Evolutionary conservation across 2,797 vertebrate genomes (phyloP).

Genomic region (Coluber constrictor): DNA sequence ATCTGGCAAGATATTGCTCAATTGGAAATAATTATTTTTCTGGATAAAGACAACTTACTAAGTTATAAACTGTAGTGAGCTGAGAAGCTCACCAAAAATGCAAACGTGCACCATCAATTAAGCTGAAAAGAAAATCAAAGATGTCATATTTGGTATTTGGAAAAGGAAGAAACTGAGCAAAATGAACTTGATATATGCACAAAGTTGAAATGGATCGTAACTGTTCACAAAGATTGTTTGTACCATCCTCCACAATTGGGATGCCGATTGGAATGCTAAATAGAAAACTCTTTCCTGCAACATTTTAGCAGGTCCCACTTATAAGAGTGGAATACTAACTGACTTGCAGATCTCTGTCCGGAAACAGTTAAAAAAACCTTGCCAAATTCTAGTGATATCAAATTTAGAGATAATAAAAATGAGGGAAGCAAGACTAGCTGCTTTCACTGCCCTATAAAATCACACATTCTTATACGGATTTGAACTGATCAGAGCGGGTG

Average conservation of each 20-base stretch:
- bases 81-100: background rate
- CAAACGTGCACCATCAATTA: background rate
- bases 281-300: background rate
- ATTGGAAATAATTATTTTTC: conserved; percentile 37
- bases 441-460: background rate
- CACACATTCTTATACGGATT: background rate
- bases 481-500: background rate
- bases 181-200: background rate
- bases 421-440: background rate
- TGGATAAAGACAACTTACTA: conserved; percentile 32
- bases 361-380: background rate
- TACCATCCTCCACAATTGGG: background rate
- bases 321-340: background rate
- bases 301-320: background rate
- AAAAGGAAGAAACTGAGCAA: background rate
- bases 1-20: conserved; percentile 32
- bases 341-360: background rate
- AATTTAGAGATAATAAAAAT: background rate
- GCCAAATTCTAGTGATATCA: background rate
- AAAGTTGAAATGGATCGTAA: background rate
- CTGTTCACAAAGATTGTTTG: background rate
- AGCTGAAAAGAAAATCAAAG: background rate
- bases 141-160: background rate
- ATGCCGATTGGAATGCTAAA: background rate
- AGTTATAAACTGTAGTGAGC: conserved; percentile 29